phyloP scores from a whole-genome alignment of 2,888 invertebrate genomes.

The Amblyjoppa proteus region DNA sequence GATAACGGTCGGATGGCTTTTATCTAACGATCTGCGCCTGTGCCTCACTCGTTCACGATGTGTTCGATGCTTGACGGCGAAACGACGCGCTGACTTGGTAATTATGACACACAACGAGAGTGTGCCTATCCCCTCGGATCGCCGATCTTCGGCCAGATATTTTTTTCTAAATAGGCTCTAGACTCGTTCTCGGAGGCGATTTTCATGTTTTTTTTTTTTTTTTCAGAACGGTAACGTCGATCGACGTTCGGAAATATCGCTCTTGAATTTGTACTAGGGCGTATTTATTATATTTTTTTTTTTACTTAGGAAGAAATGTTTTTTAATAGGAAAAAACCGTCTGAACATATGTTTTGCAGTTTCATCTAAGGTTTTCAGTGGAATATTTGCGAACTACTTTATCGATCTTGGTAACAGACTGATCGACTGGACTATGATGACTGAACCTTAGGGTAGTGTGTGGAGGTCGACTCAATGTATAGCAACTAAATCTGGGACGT shows the following conservation, averaged over 20 bases:
- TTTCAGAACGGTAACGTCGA: background rate
- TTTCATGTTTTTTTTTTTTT: background rate
- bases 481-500: no score
- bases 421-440: no score
- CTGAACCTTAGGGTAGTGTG: no score
- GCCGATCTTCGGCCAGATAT: background rate
- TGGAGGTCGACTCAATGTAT: no score
- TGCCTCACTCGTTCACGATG: slow-evolving; percentile 7
- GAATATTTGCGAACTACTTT: no score
- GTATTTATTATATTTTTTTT: no score
- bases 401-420: no score
- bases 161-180: slow-evolving; percentile 11
- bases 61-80: background rate
- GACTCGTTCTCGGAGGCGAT: slow-evolving; percentile 3
- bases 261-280: background rate
- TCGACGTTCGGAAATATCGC: background rate
- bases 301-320: no score
- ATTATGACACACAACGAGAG: slow-evolving; percentile 9
- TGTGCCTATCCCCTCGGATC: background rate
- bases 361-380: no score
- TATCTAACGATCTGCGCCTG: slow-evolving; percentile 30
- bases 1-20: slow-evolving; percentile 16
- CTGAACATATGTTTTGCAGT: no score
- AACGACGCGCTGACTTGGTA: slow-evolving; percentile 2
- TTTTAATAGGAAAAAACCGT: no score